Base-by-base conservation (phyloP, 2,888 invertebrate genomes). In the Helleia helle region DNA sequence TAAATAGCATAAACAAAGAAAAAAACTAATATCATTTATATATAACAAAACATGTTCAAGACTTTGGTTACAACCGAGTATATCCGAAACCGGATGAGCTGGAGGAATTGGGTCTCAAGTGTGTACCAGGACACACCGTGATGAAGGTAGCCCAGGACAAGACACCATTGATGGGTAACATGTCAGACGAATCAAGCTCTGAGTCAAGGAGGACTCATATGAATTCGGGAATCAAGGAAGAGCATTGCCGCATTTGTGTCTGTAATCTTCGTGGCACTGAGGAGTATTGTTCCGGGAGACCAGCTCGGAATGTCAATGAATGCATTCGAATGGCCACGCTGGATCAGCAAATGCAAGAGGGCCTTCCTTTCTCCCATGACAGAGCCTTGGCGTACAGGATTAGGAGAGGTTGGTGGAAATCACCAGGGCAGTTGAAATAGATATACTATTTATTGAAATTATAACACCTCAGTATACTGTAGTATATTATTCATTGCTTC, bases 261-360 rank as follows among this genome's bases (percentile, higher is more conserved):
- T 84, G 83, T 36, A 71, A 76, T 0, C 52, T 52, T 0, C 65
- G 69, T 1, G 83, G 77, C 0, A 65, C 62, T 48, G 54, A 71
- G 28, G 69, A 77, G 26, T 61, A 69, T 28, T 84, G 83, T 38
- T 62, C 55, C 1, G 61, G 56, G 2, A 62, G 80, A 54, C 71
- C 77, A 2, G 72, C 75, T 0, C 60, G 49, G 24, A 76, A 67
- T 34, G 53, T 76, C 0, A 81, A 83, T 36, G 83, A 83, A 47
- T 84, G 83, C 37, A 43, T 81, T 2, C 46, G 62, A 36, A 51
- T 76, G 50, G 52, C 52, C 0, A 38, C 30, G 0, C 6, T 68
- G 1, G 56, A 45, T 27, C 50, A 62, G 0, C 40, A 55, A 1
- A 58, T 58, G 1, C 25, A 58, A 0, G 52, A 26, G 2, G 58